Percentiles rank a stretch among this genome's conserved stretches.
These are phyloP conservation scores for Campylomormyrus tamandua DNA, from an alignment of 2,113 vertebrate genomes.

Conservation along the genomic window DNA sequence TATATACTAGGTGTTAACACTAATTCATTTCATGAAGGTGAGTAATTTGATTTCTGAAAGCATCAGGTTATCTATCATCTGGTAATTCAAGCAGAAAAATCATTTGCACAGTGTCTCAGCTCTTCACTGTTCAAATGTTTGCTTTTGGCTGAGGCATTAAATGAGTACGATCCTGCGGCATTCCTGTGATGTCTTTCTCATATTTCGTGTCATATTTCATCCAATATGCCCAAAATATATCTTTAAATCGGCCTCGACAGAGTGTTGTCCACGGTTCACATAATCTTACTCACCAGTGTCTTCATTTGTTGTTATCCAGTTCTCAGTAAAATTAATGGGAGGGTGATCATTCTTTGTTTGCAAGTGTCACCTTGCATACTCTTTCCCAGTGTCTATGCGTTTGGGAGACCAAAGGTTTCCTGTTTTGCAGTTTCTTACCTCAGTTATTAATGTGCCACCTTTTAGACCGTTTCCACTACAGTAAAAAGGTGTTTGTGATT, in stretches of 20 bases:
- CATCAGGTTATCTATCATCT: neutral
- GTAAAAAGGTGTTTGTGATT: neutral
- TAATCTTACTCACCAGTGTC: neutral
- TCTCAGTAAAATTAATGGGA: neutral
- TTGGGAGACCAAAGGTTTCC: neutral
- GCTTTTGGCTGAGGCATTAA: neutral
- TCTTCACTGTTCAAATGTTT: neutral
- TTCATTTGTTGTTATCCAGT: neutral
- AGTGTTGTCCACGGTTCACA: neutral
- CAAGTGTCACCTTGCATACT: neutral
- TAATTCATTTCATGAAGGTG: conserved; percentile 16
- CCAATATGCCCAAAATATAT: neutral
- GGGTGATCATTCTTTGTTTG: neutral
- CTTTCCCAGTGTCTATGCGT: neutral
- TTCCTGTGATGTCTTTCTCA: neutral
- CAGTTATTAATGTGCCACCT: neutral
- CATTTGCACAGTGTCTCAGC: neutral
- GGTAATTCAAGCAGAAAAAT: conserved; percentile 12
- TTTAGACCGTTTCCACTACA: neutral
- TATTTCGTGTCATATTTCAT: neutral
- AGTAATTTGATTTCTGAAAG: conserved; percentile 15
- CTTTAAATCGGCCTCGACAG: neutral
- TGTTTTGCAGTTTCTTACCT: neutral
- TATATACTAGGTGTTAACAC: neutral
- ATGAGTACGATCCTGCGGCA: neutral